Conservation (phyloP, 2,888 invertebrate species). For the Brachyopa scutellaris region DNA sequence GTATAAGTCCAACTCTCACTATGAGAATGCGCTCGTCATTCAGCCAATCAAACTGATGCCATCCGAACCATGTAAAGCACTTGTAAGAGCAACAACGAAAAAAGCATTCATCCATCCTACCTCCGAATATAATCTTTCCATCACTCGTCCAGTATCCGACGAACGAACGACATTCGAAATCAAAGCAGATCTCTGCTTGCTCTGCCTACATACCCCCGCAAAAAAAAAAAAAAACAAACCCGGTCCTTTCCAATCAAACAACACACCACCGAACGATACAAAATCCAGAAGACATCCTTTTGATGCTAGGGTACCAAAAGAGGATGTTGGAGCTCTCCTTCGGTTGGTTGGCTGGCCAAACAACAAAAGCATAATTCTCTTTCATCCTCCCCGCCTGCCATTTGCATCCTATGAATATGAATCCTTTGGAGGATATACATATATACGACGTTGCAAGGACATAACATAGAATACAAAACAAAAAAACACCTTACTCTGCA, state of each 20-base stretch:
- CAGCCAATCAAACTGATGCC: slow-evolving; percentile 64
- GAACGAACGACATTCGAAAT: slow-evolving; percentile 56
- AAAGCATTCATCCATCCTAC: slow-evolving; percentile 31
- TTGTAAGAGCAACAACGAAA: slow-evolving; percentile 31
- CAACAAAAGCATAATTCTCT: slow-evolving; percentile 54
- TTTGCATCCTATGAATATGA: slow-evolving; percentile 70
- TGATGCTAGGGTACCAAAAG: not conserved
- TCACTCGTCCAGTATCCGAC: slow-evolving; percentile 61
- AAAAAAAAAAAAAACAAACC: no score
- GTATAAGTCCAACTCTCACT: no score
- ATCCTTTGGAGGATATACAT: slow-evolving; percentile 62
- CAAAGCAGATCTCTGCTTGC: slow-evolving; percentile 52
- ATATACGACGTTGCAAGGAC: slow-evolving; percentile 46
- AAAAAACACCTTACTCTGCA: slow-evolving; percentile 57
- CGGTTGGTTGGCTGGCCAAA: slow-evolving; percentile 66
- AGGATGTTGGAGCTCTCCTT: slow-evolving; percentile 50
- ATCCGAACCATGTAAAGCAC: slow-evolving; percentile 45
- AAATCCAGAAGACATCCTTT: slow-evolving; percentile 23
- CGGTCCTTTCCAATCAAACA: slow-evolving; percentile 62
- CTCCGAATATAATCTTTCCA: slow-evolving; percentile 63
- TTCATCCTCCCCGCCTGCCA: slow-evolving; percentile 20
- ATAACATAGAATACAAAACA: slow-evolving; percentile 19
- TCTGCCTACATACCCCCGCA: not conserved
- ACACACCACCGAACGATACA: slow-evolving; percentile 8
- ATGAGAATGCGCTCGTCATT: slow-evolving; percentile 58